These are phyloP conservation scores for Frieseomelitta varia DNA, from an alignment of 1,140 invertebrate genomes.

Conservation along the genomic window DNA sequence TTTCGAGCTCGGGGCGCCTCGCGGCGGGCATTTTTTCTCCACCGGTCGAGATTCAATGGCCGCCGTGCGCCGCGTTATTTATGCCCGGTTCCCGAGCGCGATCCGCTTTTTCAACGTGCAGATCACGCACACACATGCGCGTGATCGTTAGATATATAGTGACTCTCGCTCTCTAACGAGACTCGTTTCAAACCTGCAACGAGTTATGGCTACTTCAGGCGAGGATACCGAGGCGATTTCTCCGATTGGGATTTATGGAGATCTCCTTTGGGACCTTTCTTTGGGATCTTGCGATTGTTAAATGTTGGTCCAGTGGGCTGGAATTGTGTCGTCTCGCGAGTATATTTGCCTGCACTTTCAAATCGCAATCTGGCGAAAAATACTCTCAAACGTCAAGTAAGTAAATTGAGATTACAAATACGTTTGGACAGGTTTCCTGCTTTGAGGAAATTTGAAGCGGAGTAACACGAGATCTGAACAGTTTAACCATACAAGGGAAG, in stretches of 20 bases:
- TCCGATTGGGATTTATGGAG: neutral
- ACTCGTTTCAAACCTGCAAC: neutral
- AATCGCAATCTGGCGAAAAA: no score
- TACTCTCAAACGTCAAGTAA: fast-evolving
- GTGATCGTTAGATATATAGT: no score
- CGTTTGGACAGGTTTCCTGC: neutral
- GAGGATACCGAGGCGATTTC: neutral
- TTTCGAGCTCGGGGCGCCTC: slow-evolving; percentile 8
- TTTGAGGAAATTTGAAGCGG: neutral
- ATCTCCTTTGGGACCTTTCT: neutral
- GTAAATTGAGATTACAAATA: neutral
- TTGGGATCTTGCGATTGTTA: neutral
- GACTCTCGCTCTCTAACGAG: neutral
- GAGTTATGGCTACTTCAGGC: slow-evolving; percentile 6
- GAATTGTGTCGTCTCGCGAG: neutral
- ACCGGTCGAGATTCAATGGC: neutral
- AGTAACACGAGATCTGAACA: neutral
- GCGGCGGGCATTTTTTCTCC: neutral
- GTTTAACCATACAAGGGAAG: no score
- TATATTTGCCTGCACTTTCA: neutral
- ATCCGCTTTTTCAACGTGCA: slow-evolving; percentile 9
- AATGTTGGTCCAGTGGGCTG: neutral
- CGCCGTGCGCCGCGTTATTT: slow-evolving; percentile 3
- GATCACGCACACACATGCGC: neutral
- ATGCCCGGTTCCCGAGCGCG: neutral